Evolutionary conservation across 2,888 invertebrate genomes (phyloP).

Genomic region (Scaptodrosophila latifasciaeformis): DNA sequence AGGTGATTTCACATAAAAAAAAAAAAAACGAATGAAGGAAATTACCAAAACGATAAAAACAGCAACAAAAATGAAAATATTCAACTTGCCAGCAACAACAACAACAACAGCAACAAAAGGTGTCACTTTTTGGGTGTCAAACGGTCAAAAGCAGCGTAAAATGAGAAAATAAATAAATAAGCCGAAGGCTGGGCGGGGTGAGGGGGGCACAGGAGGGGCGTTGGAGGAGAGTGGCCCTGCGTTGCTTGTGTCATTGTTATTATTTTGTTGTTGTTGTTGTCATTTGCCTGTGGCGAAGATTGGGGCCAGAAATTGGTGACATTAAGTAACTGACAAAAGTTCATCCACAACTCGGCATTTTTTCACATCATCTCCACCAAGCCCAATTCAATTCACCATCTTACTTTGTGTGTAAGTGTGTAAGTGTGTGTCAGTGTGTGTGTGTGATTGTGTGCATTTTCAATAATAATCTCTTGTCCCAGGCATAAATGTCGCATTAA

Average conservation of each 20-base stretch:
- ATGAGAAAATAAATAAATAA: constrained; percentile 57
- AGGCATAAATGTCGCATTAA: constrained; percentile 68
- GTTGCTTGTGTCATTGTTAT: too few species aligned
- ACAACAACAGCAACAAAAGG: too few species aligned
- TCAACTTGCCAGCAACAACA: too few species aligned
- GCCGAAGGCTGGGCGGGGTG: constrained; percentile 33
- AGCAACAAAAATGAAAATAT: too few species aligned
- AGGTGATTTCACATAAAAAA: too few species aligned
- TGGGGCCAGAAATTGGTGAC: neutral
- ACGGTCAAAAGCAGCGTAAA: constrained; percentile 5
- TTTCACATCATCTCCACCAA: neutral
- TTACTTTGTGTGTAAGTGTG: neutral
- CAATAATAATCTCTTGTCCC: constrained; percentile 67
- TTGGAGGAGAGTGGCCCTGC: neutral
- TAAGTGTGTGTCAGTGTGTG: neutral
- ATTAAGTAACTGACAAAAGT: neutral
- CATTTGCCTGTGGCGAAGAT: too few species aligned
- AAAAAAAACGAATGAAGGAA: too few species aligned
- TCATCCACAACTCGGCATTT: neutral
- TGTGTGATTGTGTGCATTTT: constrained; percentile 43
- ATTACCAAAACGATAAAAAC: too few species aligned
- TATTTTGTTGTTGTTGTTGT: too few species aligned
- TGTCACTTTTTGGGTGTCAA: constrained; percentile 60
- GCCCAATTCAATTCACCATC: neutral
- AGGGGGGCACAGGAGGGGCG: neutral